These are phyloP conservation scores for Cephus rjabovi DNA, from an alignment of 2,888 invertebrate species.

Conservation along the genomic window DNA sequence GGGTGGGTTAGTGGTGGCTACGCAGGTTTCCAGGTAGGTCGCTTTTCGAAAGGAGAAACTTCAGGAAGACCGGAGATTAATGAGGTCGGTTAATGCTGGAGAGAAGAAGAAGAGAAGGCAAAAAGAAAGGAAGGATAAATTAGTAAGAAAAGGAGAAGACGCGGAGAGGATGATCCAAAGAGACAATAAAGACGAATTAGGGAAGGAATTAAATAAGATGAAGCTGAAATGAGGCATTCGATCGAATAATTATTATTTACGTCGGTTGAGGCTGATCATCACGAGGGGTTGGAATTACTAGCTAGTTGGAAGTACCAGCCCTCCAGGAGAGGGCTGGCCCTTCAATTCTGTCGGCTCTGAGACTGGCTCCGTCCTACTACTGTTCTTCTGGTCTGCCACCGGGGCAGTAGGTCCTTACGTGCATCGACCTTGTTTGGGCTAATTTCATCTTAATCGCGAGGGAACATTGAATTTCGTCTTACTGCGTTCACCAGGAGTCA, in stretches of 20 bases:
- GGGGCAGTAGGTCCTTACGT: no score
- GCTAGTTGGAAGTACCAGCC: no score
- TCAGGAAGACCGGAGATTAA: constrained; percentile 55
- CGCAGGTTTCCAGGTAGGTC: neutral
- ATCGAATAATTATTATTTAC: neutral
- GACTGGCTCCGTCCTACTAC: no score
- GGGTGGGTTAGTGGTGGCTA: neutral
- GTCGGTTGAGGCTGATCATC: neutral
- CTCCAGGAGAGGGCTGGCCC: no score
- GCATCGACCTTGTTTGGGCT: no score
- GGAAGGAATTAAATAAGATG: neutral
- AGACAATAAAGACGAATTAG: constrained; percentile 1
- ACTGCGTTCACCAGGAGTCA: no score
- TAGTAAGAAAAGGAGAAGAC: neutral
- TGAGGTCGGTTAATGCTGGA: constrained; percentile 53
- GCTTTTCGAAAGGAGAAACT: constrained; percentile 57
- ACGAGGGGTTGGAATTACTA: no score
- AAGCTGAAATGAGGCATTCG: neutral
- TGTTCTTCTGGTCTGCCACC: no score
- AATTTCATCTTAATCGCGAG: no score
- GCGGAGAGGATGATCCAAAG: constrained; percentile 1
- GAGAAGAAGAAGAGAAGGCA: constrained; percentile 5
- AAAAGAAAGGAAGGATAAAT: constrained; percentile 11
- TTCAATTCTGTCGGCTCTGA: no score
- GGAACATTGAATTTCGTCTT: no score